These are phyloP conservation scores for Eugnorisma glareosa DNA, from an alignment of 2,888 invertebrate species.

Conservation along the genomic window DNA sequence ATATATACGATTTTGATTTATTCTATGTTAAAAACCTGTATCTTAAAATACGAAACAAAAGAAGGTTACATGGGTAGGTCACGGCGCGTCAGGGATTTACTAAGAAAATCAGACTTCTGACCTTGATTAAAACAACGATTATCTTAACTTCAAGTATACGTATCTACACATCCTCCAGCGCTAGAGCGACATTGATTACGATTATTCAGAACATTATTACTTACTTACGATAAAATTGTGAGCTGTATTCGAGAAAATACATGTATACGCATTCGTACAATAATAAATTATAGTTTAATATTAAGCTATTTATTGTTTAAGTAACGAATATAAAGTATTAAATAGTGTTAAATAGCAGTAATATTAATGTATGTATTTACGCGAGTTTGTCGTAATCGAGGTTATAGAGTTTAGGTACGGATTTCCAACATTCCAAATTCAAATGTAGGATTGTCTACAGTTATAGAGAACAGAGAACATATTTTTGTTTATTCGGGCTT, in stretches of 20 bases:
- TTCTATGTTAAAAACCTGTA: not conserved
- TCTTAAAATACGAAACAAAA: not conserved
- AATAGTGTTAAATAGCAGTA: constrained; percentile 69
- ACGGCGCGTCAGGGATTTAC: constrained; percentile 40
- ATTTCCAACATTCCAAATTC: constrained; percentile 73
- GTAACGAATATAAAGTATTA: constrained; percentile 81
- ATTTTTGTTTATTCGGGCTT: constrained; percentile 42
- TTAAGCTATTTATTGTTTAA: constrained; percentile 87
- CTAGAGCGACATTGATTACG: constrained; percentile 26
- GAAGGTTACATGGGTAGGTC: constrained; percentile 4
- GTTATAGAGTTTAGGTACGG: constrained; percentile 59
- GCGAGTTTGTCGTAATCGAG: constrained; percentile 64
- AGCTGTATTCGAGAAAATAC: constrained; percentile 87
- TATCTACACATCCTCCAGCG: constrained; percentile 13
- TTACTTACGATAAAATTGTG: constrained; percentile 74
- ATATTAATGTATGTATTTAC: constrained; percentile 81
- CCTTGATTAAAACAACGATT: constrained; percentile 15
- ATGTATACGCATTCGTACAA: constrained; percentile 90
- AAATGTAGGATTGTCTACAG: constrained; percentile 63
- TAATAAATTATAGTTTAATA: constrained; percentile 85
- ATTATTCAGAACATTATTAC: constrained; percentile 52
- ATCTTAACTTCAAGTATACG: constrained; percentile 17
- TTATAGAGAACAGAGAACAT: constrained; percentile 41
- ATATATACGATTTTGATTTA: not conserved
- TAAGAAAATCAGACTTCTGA: constrained; percentile 1